These are phyloP conservation scores for Myiozetetes cayanensis DNA, from an alignment of 2,113 vertebrate species.

Conservation along the genomic window DNA sequence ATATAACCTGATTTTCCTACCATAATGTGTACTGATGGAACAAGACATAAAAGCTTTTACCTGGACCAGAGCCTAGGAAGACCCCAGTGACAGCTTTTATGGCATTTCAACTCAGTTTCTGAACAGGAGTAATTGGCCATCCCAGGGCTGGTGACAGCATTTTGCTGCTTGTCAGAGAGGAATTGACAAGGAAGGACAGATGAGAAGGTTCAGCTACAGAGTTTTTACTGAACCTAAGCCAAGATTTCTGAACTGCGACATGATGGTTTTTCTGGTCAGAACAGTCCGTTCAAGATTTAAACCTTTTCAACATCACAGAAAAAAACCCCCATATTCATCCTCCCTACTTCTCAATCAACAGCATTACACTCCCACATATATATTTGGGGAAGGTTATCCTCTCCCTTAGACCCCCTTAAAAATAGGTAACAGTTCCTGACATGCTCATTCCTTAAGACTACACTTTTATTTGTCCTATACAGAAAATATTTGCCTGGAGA, in stretches of 20 bases:
- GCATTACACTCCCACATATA: background rate
- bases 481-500: background rate
- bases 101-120: background rate
- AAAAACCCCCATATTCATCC: background rate
- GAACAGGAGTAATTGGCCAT: background rate
- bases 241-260: background rate
- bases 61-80: slow-evolving; percentile 22
- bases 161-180: background rate
- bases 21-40: background rate
- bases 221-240: background rate
- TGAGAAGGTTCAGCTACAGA: background rate
- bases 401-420: background rate
- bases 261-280: background rate
- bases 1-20: slow-evolving; percentile 13
- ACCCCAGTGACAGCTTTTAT: background rate
- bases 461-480: background rate
- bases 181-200: background rate
- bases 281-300: background rate
- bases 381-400: background rate
- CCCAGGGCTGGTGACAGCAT: background rate
- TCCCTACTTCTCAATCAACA: background rate
- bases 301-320: background rate
- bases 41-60: slow-evolving; percentile 24
- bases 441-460: background rate
- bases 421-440: background rate